Evolutionary conservation across 1,140 invertebrate genomes (phyloP), one percentile per base, ranked within the genome.

Genomic region (Pseudomyrmex pallidus): DNA sequence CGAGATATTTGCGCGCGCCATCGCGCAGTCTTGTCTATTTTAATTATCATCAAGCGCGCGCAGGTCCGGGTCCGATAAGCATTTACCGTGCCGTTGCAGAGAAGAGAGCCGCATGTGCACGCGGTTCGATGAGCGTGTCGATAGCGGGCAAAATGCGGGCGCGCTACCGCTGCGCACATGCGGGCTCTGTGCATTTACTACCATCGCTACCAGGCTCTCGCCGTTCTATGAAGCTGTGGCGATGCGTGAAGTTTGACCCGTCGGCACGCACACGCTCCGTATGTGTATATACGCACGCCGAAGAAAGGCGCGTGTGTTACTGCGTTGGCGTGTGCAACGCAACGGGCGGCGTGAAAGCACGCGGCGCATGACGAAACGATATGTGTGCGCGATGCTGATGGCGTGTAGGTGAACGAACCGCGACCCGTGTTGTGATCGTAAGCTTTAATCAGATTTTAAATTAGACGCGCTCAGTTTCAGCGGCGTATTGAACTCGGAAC

Each of bases 191-290:
- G 74, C 68, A 67, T 80, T 72, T 59, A 72, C 35, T 35, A 35
- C 35, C 35, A 35, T 35, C 35, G 35, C 35, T 5, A 35, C 35
- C 5, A 7, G 7, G 35, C 35, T 35, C 35, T 35, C 8, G 62
- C 70, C 35, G 57, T 68, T 87, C 62, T 57, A 15, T 74, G 63
- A 64, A 74, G 66, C 74, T 57, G 50, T 74, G 88, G 61, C 84
- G 80, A 84, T 73, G 84, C 87, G 66, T 86, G 50, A 86, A 83
- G 74, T 76, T 82, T 89, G 87, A 89, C 88, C 66, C 59, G 74
- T 35, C 62, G 59, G 70, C 56, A 48, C 44, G 67, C 63, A 74
- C 62, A 25, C 22, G 35, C 5, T 35, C 35, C 0, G 5, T 7
- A 7, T 54, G 17, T 56, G 0, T 22, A 3, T 25, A 25, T 52